phyloP scores from a whole-genome alignment of 2,797 vertebrate genomes.

The Molossus alvarezi region DNA sequence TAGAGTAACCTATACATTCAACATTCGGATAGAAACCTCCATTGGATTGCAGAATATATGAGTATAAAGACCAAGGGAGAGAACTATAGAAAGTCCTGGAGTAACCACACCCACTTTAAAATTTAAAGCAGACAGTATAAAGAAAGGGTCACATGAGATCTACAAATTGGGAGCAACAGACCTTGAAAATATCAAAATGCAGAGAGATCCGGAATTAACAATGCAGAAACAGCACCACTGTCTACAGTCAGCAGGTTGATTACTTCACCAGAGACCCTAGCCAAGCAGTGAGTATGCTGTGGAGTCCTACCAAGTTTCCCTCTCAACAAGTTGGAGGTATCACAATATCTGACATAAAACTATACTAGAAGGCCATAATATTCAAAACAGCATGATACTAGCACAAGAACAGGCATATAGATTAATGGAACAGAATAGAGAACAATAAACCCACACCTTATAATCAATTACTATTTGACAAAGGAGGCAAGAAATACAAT shows the following conservation, averaged over 20 bases:
- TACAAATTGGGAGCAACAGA: too few relatives aligned
- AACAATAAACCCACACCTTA: not conserved
- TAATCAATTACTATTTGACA: not conserved
- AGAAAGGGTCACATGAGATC: too few relatives aligned
- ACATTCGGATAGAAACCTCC: too few relatives aligned
- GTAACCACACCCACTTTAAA: too few relatives aligned
- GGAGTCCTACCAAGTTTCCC: not conserved
- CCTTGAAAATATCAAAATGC: too few relatives aligned
- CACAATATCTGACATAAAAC: not conserved
- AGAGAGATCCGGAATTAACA: not conserved
- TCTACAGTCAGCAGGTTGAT: rapidly evolving
- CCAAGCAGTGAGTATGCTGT: too few relatives aligned
- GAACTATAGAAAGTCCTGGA: too few relatives aligned
- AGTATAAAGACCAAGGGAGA: too few relatives aligned
- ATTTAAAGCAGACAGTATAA: too few relatives aligned
- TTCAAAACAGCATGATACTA: not conserved
- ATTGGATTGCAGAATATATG: too few relatives aligned
- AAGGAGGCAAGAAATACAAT: not conserved
- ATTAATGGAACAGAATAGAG: not conserved
- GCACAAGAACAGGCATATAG: not conserved
- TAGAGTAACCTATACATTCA: too few relatives aligned
- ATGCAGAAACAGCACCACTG: too few relatives aligned
- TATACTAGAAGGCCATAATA: not conserved
- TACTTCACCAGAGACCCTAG: not conserved
- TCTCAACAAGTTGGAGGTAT: not conserved